Evolutionary conservation across 2,888 invertebrate species (phyloP), one percentile per base, ranked within the genome.

Genomic region (Lymantria monacha): DNA sequence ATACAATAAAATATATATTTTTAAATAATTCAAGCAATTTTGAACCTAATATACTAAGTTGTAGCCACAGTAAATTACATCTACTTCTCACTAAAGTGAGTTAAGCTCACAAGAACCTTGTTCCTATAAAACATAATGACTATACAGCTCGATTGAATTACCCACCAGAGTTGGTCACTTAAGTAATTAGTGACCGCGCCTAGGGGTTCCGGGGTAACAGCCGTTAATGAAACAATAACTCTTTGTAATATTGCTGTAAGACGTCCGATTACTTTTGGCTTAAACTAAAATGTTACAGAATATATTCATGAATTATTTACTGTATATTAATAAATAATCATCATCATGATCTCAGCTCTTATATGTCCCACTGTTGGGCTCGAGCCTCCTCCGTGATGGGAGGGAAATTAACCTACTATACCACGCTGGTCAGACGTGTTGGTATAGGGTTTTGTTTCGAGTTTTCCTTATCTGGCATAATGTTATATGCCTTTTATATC

Each of bases 91-190:
- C 11, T 30, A 14, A 44, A 10, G 30, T 31, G 7, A 31, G 12
- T 44, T 7, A 38, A 22, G 22, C 15, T 13, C n/a, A 13, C 15
- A 41, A 41, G 41, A 14, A 14, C 41, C 14, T 7, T 14, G 41
- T 44, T 44, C 1, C 42, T n/a, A 31, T 45, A 51, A 38, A 48
- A 41, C 13, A 51, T n/a, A 13, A 33, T 37, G 15, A 9, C 10
- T 7, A 30, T 30, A 13, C 40, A 13, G 41, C 30, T 13, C 43
- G 55, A 58, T 55, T 49, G 49, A 55, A 59, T 51, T 55, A 59
- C 42, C 9, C 41, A 42, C 42, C 49, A 45, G 53, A 60, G 61
- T 57, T 47, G 43, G 30, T 63, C 51, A 57, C 57, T 55, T 63
- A 48, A 50, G 51, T 63, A 64, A 62, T 62, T 62, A 63, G n/a